Conservation (phyloP, 2,888 invertebrate genomes). For the Sarcophaga caerulescens region DNA sequence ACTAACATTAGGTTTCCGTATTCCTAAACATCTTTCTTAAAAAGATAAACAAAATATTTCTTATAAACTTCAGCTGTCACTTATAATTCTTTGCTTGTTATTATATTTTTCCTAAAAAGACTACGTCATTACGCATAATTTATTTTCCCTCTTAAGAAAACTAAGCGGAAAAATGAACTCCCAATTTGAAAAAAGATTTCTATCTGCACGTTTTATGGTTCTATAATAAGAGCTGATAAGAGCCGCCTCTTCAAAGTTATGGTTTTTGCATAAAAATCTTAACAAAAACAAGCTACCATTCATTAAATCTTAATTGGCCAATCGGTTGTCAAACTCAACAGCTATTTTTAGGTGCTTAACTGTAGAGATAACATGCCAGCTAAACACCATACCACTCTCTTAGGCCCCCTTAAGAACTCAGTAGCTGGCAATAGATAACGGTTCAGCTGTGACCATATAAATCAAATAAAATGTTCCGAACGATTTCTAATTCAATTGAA, state of each 20-base stretch:
- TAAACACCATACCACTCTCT: background rate
- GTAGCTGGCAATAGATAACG: slow-evolving; percentile 12
- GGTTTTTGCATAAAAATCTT: slow-evolving; percentile 4
- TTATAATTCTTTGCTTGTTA: background rate
- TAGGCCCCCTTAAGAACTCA: background rate
- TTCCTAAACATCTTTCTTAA: no score
- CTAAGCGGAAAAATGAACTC: no score
- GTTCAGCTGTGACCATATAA: background rate
- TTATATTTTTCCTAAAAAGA: background rate
- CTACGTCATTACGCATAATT: background rate
- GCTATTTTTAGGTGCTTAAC: background rate
- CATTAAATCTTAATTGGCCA: background rate
- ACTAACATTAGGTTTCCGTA: no score
- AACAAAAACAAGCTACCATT: background rate
- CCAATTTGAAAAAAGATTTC: background rate
- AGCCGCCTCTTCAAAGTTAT: background rate
- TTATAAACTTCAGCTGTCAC: slow-evolving; percentile 36
- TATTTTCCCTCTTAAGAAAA: background rate
- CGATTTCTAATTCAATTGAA: background rate
- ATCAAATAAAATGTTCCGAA: background rate
- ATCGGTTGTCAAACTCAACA: slow-evolving; percentile 11
- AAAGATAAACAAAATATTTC: background rate
- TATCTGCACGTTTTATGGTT: background rate
- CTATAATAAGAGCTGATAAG: background rate
- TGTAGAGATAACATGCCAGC: background rate